Base-by-base conservation (phyloP, 2,888 invertebrate species). In the Eristalinus aeneus region DNA sequence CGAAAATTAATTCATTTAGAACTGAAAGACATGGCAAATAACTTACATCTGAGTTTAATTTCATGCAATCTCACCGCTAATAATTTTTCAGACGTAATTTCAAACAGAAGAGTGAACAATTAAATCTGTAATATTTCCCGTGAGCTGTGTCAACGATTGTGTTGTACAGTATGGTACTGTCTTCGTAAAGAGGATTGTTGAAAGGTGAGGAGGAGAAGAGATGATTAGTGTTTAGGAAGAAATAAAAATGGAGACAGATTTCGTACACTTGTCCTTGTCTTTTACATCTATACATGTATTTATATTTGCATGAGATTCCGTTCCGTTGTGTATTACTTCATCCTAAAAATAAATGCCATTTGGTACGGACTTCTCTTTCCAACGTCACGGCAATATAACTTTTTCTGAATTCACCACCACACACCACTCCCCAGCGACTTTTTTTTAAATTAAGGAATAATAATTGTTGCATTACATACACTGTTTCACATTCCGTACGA, bases 331-430 rank as follows among this genome's bases (percentile, higher is more conserved):
- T 46, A 73, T 32, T 73, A 74, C 31, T 74, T 74, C n/a, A 27
- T 60, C 56, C 67, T 75, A 75, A 60, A 75, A 75, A 75, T 75
- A 75, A 67, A 75, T 46, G 58, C 67, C 65, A 65, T 60, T 58
- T 8, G 46, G 31, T 54, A 46, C 11, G 16, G 4, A n/a, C 54
- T 27, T 63, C 76, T 56, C 54, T 69, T 36, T 77, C 61, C 61
- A 9, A 53, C 46, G 12, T 39, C 39, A 36, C 39, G n/a, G 39
- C 22, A 74, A 31, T 9, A 75, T n/a, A 32, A 58, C 20, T 4
- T 56, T 39, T 46, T 46, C 39, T 8, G 20, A 22, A 68, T 64
- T 36, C 53, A 12, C 2, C 9, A 8, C 23, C 32, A 53, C 64
- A 60, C 16, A 60, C 16, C 39, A 60, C 61, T 20, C 31, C 31